phyloP scores from a whole-genome alignment of 2,888 invertebrate genomes.

The Cylindroiulus punctatus region DNA sequence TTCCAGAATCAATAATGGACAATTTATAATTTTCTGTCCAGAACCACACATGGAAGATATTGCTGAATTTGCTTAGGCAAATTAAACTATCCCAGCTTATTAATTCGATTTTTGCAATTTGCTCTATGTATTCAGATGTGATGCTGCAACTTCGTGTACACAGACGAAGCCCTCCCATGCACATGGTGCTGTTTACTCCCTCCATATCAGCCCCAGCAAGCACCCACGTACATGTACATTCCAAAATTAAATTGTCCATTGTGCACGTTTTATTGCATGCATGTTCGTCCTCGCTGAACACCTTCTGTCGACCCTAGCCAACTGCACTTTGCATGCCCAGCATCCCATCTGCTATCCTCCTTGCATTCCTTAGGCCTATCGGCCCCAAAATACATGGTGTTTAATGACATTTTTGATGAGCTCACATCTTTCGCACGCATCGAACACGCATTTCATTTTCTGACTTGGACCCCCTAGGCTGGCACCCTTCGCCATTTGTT shows the following conservation, averaged over 20 bases:
- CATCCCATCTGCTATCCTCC: slow-evolving; percentile 6
- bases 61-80: too few relatives aligned
- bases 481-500: background rate
- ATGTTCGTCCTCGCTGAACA: background rate
- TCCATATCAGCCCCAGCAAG: too few relatives aligned
- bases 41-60: too few relatives aligned
- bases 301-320: slow-evolving; percentile 11
- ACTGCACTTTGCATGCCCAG: background rate
- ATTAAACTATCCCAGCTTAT: too few relatives aligned
- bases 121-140: too few relatives aligned
- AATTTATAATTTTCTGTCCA: too few relatives aligned
- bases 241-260: slow-evolving; percentile 29
- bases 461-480: background rate
- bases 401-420: background rate
- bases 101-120: too few relatives aligned
- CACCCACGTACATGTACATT: background rate
- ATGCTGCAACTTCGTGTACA: too few relatives aligned
- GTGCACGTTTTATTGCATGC: background rate
- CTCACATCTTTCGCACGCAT: background rate
- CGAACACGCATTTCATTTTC: background rate
- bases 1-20: too few relatives aligned
- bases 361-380: slow-evolving; percentile 31
- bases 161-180: too few relatives aligned
- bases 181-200: too few relatives aligned
- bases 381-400: background rate